Conservation (phyloP, 2,888 invertebrate genomes). For the Dendrolimus pini region DNA sequence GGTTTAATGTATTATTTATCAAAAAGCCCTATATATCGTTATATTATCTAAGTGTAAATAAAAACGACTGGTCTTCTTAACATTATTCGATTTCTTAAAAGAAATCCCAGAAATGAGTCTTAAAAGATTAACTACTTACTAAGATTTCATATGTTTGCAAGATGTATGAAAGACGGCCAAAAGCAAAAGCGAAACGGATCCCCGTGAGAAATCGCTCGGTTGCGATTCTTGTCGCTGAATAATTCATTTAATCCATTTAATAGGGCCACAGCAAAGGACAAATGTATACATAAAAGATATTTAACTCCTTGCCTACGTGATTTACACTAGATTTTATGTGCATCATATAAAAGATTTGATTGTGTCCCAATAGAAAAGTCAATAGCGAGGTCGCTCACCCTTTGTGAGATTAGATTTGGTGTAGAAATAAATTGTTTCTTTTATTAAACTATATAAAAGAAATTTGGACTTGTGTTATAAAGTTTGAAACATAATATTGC, state of each 20-base stretch:
- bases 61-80: too few species aligned
- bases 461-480: too few species aligned
- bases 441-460: too few species aligned
- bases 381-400: conserved; percentile 18
- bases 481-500: too few species aligned
- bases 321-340: conserved; percentile 29
- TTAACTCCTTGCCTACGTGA: conserved; percentile 26
- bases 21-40: too few species aligned
- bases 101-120: too few species aligned
- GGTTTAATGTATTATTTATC: too few species aligned
- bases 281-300: conserved; percentile 28
- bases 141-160: not conserved
- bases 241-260: conserved; percentile 70
- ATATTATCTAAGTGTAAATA: too few species aligned
- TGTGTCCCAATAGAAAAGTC: conserved; percentile 12
- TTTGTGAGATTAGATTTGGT: not conserved
- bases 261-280: conserved; percentile 32
- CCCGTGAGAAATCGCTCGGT: conserved; percentile 34
- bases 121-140: not conserved
- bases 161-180: not conserved
- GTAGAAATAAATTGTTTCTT: too few species aligned
- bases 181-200: conserved; percentile 7
- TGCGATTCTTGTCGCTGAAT: conserved; percentile 52
- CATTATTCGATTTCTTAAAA: too few species aligned
- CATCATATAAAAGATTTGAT: conserved; percentile 18